Evolutionary conservation across 2,797 vertebrate genomes (phyloP), one percentile per base, ranked within the genome.

Genomic region (Mus caroli): DNA sequence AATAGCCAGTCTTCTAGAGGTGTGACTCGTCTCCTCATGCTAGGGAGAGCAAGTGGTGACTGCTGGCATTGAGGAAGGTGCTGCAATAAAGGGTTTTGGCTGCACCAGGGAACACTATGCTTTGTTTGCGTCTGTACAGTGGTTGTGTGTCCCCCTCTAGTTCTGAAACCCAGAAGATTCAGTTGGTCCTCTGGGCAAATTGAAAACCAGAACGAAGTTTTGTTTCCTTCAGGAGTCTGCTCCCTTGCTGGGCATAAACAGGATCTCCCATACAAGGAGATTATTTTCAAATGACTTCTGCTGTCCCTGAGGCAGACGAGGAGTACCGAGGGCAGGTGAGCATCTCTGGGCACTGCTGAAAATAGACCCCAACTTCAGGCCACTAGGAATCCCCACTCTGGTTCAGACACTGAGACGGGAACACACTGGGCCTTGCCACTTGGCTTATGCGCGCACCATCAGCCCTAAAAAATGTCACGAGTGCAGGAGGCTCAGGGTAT

Each of bases 21-120:
- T 31, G 17, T 22, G 14, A 24, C 93, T 43, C 14, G 26, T 46
- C 80, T 50, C 40, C 34, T 0, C 15, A 20, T 5, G 12, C 91
- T 83, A 60, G 0, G 60, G 62, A 92, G 79, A 77, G 84, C 34
- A 26, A 85, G 75, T 83, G 17, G 86, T 69, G 93, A 96, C 92
- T 94, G 83, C 13, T 2, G 26, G n/a, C 34, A 0, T 43, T 43
- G 85, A 67, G 80, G n/a, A 50, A 17, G 77, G 69, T 62, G 50
- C 75, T 64, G 83, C 56, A 98, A 97, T 98, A 98, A 97, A 98
- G 92, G 94, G 87, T 79, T 96, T 90, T 6, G 28, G 88, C 94
- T 92, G 82, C 80, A 90, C 71, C 3, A 4, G 28, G 71, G 79
- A 26, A 54, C 46, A 2, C 13, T 37, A 46, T 60, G 62, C 86